These are phyloP conservation scores for Bombus affinis DNA, from an alignment of 1,140 invertebrate species.

Conservation along the genomic window DNA sequence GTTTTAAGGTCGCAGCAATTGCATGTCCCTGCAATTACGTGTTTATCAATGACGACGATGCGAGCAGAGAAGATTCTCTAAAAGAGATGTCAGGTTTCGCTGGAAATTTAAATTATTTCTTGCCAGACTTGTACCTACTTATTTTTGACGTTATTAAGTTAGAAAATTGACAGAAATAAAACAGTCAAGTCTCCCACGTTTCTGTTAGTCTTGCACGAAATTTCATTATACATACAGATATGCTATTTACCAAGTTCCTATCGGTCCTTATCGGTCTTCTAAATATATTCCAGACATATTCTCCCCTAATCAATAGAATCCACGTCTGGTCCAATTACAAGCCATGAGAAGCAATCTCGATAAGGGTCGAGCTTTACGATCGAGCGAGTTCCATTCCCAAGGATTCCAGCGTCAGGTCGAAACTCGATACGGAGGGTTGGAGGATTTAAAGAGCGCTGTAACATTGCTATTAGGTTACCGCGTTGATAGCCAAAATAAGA, in stretches of 20 bases:
- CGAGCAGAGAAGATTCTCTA: too few relatives aligned
- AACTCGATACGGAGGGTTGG: constrained; percentile 52
- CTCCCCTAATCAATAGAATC: not conserved
- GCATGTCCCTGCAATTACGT: too few relatives aligned
- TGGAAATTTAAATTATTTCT: too few relatives aligned
- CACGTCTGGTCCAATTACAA: not conserved
- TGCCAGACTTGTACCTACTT: too few relatives aligned
- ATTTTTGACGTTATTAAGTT: too few relatives aligned
- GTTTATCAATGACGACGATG: too few relatives aligned
- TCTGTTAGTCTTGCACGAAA: not conserved
- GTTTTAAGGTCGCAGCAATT: too few relatives aligned
- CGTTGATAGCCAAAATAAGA: too few relatives aligned
- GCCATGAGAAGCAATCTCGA: not conserved
- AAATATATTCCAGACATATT: not conserved
- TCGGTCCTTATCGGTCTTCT: not conserved
- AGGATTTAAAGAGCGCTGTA: constrained; percentile 41
- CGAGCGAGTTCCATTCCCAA: constrained; percentile 20
- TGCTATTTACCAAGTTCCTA: not conserved
- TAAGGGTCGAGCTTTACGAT: constrained; percentile 21
- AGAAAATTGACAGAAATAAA: too few relatives aligned
- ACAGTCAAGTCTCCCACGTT: too few relatives aligned
- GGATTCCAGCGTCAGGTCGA: constrained; percentile 19
- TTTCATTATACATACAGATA: too few relatives aligned
- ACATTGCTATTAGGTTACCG: not conserved
- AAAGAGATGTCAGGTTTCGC: too few relatives aligned